These are phyloP conservation scores for Puntigrus tetrazona DNA, from an alignment of 2,113 vertebrate genomes.

Conservation along the genomic window DNA sequence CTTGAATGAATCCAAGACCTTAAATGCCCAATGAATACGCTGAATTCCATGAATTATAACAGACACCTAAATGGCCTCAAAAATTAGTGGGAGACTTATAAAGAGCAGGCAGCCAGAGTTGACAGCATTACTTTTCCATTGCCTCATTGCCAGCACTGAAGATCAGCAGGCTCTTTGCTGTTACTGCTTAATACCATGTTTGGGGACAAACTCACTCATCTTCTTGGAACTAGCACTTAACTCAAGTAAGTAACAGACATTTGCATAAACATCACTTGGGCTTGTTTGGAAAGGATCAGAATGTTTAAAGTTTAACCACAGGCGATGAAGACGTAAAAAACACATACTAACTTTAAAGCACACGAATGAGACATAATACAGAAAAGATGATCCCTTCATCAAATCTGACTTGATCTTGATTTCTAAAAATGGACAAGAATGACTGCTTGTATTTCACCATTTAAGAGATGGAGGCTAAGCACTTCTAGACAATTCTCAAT, in stretches of 20 bases:
- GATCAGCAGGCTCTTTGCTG: not conserved
- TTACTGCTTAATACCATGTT: conserved; percentile 46
- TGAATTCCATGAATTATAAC: not conserved
- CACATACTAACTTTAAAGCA: not conserved
- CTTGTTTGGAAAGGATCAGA: conserved; percentile 29
- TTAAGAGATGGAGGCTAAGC: conserved; percentile 45
- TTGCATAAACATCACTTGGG: conserved; percentile 18
- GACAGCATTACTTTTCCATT: conserved; percentile 47
- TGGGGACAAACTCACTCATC: conserved; percentile 38
- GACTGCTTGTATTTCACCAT: conserved; percentile 44
- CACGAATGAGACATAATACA: not conserved
- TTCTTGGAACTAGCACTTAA: conserved; percentile 21
- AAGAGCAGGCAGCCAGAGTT: conserved; percentile 16
- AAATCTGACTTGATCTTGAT: not conserved
- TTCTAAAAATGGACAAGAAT: not conserved
- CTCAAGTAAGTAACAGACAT: conserved; percentile 13
- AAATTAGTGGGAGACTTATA: not conserved
- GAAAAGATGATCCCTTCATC: not conserved
- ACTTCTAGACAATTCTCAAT: conserved; percentile 55
- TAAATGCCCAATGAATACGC: not conserved
- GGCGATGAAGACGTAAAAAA: not conserved
- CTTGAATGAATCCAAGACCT: not conserved
- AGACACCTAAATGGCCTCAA: not conserved
- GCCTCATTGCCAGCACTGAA: conserved; percentile 49
- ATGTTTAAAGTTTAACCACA: conserved; percentile 21